phyloP scores from a whole-genome alignment of 1,140 invertebrate genomes.

The Euura lappo region DNA sequence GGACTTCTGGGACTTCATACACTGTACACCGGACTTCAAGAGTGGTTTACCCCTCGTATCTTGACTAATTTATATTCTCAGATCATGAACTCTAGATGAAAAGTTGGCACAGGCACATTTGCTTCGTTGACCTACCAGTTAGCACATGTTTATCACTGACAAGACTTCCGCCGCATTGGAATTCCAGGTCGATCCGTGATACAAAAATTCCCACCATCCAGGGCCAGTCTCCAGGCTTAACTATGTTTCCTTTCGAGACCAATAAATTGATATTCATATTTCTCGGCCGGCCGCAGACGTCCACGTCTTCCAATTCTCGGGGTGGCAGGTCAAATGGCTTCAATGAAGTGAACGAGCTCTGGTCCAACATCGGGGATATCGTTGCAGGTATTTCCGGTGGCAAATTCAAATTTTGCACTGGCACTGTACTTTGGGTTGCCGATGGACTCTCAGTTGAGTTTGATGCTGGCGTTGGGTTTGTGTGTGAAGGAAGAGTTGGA shows the following conservation, averaged over 20 bases:
- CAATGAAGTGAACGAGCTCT: neutral
- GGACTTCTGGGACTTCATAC: too few relatives aligned
- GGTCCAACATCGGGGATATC: neutral
- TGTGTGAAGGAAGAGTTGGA: neutral
- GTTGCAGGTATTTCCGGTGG: neutral
- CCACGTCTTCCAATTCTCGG: neutral
- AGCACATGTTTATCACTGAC: slow-evolving; percentile 47
- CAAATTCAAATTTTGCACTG: neutral
- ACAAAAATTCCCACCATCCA: slow-evolving; percentile 63
- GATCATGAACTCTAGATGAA: neutral
- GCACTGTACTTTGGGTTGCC: neutral
- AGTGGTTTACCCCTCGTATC: too few relatives aligned
- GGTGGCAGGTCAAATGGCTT: neutral
- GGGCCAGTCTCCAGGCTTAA: slow-evolving; percentile 58
- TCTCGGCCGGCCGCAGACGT: slow-evolving; percentile 40
- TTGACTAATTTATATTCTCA: too few relatives aligned
- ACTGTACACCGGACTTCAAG: too few relatives aligned
- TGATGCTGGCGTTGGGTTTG: neutral
- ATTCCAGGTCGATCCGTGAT: slow-evolving; percentile 54
- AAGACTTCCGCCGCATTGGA: slow-evolving; percentile 58
- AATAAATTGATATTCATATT: slow-evolving; percentile 44
- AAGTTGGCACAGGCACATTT: too few relatives aligned
- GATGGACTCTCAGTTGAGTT: too few relatives aligned
- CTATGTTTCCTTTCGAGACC: slow-evolving; percentile 45
- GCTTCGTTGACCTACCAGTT: slow-evolving; percentile 43